Percentiles rank a stretch among this genome's conserved stretches.
Evolutionary conservation across 2,113 vertebrate genomes (phyloP).

Genomic region (Spea bombifrons): DNA sequence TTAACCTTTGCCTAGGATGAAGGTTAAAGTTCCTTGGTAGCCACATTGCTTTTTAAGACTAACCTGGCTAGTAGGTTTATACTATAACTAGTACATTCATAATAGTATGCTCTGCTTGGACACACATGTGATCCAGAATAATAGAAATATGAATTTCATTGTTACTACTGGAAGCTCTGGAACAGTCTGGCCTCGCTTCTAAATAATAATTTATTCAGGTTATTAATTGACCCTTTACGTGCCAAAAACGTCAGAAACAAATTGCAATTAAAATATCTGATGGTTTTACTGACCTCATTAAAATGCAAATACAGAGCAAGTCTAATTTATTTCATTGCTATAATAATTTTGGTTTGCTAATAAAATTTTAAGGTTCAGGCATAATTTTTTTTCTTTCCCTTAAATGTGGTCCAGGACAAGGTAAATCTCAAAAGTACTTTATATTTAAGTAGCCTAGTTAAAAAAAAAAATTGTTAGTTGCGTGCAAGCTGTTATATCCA

Average conservation of each 20-base stretch:
- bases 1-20: too few species aligned
- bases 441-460: slow-evolving; percentile 5
- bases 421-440: slow-evolving; percentile 3
- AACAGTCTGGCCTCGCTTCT: background rate
- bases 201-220: background rate
- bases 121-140: too few species aligned
- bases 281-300: slow-evolving; percentile 46
- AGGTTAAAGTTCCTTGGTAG: too few species aligned
- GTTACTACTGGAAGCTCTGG: too few species aligned
- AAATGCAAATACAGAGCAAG: slow-evolving; percentile 41
- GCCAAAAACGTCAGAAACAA: slow-evolving; percentile 38
- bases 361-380: slow-evolving; percentile 30
- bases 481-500: too few species aligned
- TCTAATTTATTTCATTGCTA: slow-evolving; percentile 41
- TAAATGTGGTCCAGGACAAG: slow-evolving; percentile 11
- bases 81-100: too few species aligned
- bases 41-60: too few species aligned
- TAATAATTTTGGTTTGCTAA: slow-evolving; percentile 29
- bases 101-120: too few species aligned
- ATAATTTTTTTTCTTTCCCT: slow-evolving; percentile 15
- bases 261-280: slow-evolving; percentile 44
- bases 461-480: background rate
- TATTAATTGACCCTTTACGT: slow-evolving; percentile 31
- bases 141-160: too few species aligned
- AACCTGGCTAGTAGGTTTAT: too few species aligned